Conservation (phyloP, 2,797 vertebrate genomes). For the Crax fasciolata region DNA sequence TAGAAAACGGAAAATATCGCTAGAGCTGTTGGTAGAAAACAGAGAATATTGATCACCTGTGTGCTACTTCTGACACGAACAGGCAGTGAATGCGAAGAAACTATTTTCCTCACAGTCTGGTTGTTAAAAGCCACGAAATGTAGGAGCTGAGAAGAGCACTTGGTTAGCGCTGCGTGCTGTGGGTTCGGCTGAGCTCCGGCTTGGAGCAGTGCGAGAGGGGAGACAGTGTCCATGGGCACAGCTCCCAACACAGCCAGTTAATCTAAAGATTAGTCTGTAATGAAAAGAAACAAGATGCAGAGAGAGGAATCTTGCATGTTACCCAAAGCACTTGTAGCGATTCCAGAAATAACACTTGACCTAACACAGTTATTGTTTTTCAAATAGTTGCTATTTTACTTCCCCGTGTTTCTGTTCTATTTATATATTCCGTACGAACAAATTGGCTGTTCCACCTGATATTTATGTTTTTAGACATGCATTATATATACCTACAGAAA, state of each 20-base stretch:
- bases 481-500: neutral
- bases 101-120: neutral
- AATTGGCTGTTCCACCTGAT: slow-evolving; percentile 52
- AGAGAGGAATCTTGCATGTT: neutral
- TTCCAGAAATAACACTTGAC: slow-evolving; percentile 8
- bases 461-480: slow-evolving; percentile 21
- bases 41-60: neutral
- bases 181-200: neutral
- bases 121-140: neutral
- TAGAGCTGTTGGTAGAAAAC: neutral
- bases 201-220: neutral
- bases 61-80: neutral
- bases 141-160: neutral
- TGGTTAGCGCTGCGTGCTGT: accelerated
- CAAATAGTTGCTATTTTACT: slow-evolving; percentile 2
- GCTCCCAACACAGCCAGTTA: neutral
- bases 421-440: slow-evolving; percentile 5
- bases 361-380: neutral
- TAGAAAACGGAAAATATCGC: neutral
- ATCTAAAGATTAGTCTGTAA: slow-evolving; percentile 9
- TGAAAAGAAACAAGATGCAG: neutral
- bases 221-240: neutral
- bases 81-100: neutral
- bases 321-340: neutral
- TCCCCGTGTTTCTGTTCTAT: slow-evolving; percentile 1